Conservation (phyloP, 2,797 vertebrate genomes). For the Platyrinchus mystaceus region DNA sequence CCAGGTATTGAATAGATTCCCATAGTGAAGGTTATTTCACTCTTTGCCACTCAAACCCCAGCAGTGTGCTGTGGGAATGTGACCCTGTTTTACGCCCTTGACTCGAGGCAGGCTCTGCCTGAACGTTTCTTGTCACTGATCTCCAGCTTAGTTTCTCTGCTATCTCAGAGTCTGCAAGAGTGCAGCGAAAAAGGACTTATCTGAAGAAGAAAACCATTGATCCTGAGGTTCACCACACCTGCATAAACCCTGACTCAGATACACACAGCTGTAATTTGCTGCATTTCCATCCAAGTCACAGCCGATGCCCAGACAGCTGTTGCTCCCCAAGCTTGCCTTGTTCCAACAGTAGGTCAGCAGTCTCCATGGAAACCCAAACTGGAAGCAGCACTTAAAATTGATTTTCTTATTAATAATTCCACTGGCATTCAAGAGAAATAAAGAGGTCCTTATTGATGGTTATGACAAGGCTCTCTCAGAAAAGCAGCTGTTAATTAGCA, state of each 20-base stretch:
- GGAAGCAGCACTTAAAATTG: not conserved
- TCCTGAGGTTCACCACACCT: not conserved
- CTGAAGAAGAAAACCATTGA: not conserved
- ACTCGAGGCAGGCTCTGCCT: not conserved
- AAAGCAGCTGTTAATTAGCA: not conserved
- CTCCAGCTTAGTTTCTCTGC: not conserved
- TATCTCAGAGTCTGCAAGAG: not conserved
- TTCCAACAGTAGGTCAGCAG: not conserved
- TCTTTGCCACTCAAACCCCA: fast-evolving
- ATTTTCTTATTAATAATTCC: not conserved
- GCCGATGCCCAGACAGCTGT: not conserved
- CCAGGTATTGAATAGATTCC: not conserved
- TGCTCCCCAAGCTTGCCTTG: not conserved
- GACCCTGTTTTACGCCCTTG: not conserved
- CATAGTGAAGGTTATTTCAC: not conserved
- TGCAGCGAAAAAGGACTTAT: not conserved
- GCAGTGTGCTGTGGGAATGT: not conserved
- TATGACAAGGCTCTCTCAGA: not conserved
- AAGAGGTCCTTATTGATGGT: not conserved
- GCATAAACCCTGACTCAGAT: not conserved
- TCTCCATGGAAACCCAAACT: conserved; percentile 30
- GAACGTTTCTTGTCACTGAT: not conserved
- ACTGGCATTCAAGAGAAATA: not conserved
- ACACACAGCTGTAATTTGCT: not conserved
- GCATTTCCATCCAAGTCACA: not conserved